Evolutionary conservation across 2,113 vertebrate genomes (phyloP).

Genomic region (Pithys albifrons): DNA sequence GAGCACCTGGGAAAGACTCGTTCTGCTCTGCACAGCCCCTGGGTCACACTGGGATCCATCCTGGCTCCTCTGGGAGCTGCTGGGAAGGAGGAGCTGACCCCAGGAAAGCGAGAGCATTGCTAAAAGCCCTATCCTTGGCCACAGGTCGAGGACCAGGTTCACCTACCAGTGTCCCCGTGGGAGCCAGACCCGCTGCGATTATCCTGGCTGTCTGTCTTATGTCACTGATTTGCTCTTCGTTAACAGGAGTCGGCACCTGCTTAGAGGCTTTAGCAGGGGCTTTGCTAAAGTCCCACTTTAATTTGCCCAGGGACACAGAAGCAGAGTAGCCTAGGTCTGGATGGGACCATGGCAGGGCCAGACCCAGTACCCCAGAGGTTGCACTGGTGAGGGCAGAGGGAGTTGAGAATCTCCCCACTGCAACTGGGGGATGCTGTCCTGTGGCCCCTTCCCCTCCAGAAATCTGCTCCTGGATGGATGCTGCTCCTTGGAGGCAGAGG

Average conservation of each 20-base stretch:
- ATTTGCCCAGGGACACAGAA: not conserved
- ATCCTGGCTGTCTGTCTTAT: not conserved
- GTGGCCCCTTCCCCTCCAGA: not conserved
- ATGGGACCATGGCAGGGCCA: accelerated
- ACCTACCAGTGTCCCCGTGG: not conserved
- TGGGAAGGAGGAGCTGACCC: not conserved
- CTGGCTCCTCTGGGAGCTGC: not conserved
- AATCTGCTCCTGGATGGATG: not conserved
- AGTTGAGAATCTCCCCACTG: accelerated
- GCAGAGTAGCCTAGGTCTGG: not conserved
- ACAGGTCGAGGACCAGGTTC: not conserved
- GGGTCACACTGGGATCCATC: not conserved
- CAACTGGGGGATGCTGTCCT: not conserved
- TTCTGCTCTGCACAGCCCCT: not conserved
- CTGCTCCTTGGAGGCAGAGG: not conserved
- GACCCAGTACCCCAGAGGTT: not conserved
- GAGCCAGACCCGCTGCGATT: not conserved
- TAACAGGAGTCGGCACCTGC: slow-evolving; percentile 55
- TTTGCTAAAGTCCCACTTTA: slow-evolving; percentile 49
- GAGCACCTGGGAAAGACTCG: accelerated
- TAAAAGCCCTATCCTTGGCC: not conserved
- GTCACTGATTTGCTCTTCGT: slow-evolving; percentile 31
- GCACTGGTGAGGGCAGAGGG: not conserved
- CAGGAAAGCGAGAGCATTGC: not conserved
- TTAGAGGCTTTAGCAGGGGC: slow-evolving; percentile 35